Percentiles rank a stretch among this genome's conserved stretches.
Evolutionary conservation across 2,113 vertebrate genomes (phyloP).

Genomic region (Eonycteris spelaea): DNA sequence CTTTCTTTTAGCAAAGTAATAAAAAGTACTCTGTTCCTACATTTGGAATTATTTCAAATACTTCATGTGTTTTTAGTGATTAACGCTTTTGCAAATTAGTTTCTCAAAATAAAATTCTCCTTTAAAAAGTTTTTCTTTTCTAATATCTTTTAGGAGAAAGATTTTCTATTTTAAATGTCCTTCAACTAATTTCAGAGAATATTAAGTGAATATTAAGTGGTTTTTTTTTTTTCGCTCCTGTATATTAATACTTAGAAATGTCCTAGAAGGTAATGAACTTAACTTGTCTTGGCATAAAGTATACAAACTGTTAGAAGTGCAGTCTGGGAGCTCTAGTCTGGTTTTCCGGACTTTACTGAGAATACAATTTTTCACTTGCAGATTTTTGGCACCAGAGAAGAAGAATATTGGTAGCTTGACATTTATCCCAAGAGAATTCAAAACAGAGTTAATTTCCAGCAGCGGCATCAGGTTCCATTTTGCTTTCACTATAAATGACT

Average conservation of each 20-base stretch:
- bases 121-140: slow-evolving; percentile 42
- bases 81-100: slow-evolving; percentile 59
- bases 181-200: slow-evolving; percentile 57
- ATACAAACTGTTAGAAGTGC: not conserved
- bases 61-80: slow-evolving; percentile 52
- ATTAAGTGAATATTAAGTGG: slow-evolving; percentile 52
- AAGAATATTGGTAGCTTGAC: not conserved
- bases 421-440: slow-evolving; percentile 42
- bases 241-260: slow-evolving; percentile 64
- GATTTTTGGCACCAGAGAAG: slow-evolving; percentile 11
- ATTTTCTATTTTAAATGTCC: slow-evolving; percentile 51
- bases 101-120: slow-evolving; percentile 69
- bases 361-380: not conserved
- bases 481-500: slow-evolving; percentile 18
- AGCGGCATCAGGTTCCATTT: not conserved
- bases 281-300: slow-evolving; percentile 54
- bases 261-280: slow-evolving; percentile 57
- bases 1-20: slow-evolving; percentile 65
- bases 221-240: slow-evolving; percentile 57
- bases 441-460: slow-evolving; percentile 22
- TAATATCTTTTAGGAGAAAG: slow-evolving; percentile 58
- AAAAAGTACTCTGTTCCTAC: slow-evolving; percentile 68
- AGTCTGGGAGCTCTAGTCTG: not conserved
- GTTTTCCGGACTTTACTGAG: slow-evolving; percentile 12
- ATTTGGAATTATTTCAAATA: slow-evolving; percentile 76